Conservation (phyloP, 1,140 invertebrate species). For the Sycophila sp. region DNA sequence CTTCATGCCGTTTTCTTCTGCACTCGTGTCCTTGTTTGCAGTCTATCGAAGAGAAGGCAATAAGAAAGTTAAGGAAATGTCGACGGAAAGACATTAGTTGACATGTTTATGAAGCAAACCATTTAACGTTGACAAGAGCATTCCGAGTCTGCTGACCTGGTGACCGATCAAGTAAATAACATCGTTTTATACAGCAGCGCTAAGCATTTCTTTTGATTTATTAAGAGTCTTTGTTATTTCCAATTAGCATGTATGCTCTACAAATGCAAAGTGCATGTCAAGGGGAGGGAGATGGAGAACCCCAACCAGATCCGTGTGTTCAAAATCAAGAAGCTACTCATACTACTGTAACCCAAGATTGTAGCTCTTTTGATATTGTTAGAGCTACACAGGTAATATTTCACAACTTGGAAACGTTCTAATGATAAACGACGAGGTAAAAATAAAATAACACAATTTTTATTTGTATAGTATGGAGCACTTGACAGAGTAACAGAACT, state of each 20-base stretch:
- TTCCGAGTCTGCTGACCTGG: too few relatives aligned
- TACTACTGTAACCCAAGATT: slow-evolving; percentile 70
- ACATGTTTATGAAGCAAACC: slow-evolving; percentile 17
- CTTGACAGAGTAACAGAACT: slow-evolving; percentile 85
- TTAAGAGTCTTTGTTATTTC: not conserved
- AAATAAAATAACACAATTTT: slow-evolving; percentile 33
- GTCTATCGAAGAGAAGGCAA: too few relatives aligned
- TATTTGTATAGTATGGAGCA: slow-evolving; percentile 83
- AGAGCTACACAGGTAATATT: slow-evolving; percentile 85
- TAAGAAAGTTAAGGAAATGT: not conserved
- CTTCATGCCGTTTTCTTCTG: too few relatives aligned
- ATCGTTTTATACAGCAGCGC: too few relatives aligned
- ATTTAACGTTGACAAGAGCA: not conserved
- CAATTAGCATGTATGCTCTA: slow-evolving; percentile 59
- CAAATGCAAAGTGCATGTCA: slow-evolving; percentile 63
- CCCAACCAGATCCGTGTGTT: slow-evolving; percentile 55
- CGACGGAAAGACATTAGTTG: not conserved
- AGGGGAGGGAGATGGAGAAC: slow-evolving; percentile 57
- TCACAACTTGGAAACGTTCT: too few relatives aligned
- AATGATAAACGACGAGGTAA: too few relatives aligned
- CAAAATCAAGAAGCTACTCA: slow-evolving; percentile 50
- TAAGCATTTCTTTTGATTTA: too few relatives aligned
- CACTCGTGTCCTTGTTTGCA: too few relatives aligned
- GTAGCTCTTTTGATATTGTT: slow-evolving; percentile 90
- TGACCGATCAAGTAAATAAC: too few relatives aligned